Conservation (phyloP, 1,140 invertebrate genomes). For the Ericerus pela region DNA sequence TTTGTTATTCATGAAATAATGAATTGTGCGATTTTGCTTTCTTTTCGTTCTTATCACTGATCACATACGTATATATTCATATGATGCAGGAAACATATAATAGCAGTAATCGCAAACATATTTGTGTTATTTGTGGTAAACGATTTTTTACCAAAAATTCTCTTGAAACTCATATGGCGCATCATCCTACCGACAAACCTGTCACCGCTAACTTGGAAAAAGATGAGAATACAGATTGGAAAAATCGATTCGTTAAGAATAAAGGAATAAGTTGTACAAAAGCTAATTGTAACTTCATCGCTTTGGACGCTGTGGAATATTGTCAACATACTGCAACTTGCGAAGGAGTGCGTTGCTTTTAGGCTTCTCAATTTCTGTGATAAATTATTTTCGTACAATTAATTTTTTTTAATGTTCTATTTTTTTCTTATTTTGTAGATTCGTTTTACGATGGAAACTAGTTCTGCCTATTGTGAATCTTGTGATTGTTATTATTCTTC, state of each 20-base stretch:
- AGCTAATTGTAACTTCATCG: background rate
- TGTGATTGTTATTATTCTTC: background rate
- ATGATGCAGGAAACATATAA: background rate
- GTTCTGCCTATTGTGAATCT: background rate
- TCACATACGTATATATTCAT: no score
- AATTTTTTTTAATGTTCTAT: no score
- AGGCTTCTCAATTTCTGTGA: background rate
- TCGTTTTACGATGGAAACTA: background rate
- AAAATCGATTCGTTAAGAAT: background rate
- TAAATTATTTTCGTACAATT: no score
- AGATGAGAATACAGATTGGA: background rate
- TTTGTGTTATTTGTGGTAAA: constrained; percentile 6
- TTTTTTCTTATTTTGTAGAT: background rate
- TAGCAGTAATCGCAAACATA: constrained; percentile 1
- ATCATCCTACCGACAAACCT: background rate
- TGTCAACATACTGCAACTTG: background rate
- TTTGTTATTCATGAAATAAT: no score
- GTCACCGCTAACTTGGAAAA: background rate
- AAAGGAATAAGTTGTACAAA: background rate
- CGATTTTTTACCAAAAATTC: background rate
- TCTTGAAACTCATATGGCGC: background rate
- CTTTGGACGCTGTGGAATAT: constrained; percentile 1
- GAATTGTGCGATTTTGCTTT: no score
- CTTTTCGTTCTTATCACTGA: no score
- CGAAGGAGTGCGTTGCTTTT: background rate